Percentiles rank a stretch among this genome's conserved stretches.
These are phyloP conservation scores for Peribatodes rhomboidaria DNA, from an alignment of 2,888 invertebrate species.

Conservation along the genomic window DNA sequence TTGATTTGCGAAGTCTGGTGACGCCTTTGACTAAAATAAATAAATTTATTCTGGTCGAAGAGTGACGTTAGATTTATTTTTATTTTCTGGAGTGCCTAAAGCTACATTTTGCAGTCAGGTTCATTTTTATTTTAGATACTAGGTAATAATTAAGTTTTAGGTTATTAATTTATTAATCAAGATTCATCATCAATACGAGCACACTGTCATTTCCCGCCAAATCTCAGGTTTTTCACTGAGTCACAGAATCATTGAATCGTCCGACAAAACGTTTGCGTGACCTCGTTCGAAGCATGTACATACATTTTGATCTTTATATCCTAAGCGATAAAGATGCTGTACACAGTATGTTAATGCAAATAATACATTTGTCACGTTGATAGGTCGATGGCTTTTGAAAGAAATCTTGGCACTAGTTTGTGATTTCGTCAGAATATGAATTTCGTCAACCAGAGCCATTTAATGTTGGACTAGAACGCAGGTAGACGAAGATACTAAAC, in stretches of 20 bases:
- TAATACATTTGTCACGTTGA: slow-evolving; percentile 53
- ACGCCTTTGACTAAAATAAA: no score
- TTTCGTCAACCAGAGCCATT: slow-evolving; percentile 73
- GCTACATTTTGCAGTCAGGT: no score
- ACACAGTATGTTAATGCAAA: slow-evolving; percentile 34
- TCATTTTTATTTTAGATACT: no score
- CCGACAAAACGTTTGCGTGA: slow-evolving; percentile 46
- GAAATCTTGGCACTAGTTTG: slow-evolving; percentile 79
- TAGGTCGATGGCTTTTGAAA: slow-evolving; percentile 81
- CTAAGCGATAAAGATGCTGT: slow-evolving; percentile 34
- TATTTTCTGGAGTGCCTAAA: no score
- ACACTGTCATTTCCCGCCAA: slow-evolving; percentile 57
- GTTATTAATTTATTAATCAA: no score
- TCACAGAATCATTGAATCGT: slow-evolving; percentile 60
- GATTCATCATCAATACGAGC: slow-evolving; percentile 40
- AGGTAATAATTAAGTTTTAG: no score
- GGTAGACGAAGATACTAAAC: background rate
- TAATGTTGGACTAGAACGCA: slow-evolving; percentile 11
- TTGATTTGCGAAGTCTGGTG: no score
- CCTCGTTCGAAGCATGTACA: slow-evolving; percentile 7
- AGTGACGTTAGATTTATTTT: no score
- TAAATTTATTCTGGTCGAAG: no score
- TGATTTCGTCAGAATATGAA: slow-evolving; percentile 79
- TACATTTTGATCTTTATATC: slow-evolving; percentile 51
- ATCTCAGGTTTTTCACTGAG: slow-evolving; percentile 59